Evolutionary conservation across 2,888 invertebrate species (phyloP), one percentile per base, ranked within the genome.

Genomic region (Drosophila putrida): DNA sequence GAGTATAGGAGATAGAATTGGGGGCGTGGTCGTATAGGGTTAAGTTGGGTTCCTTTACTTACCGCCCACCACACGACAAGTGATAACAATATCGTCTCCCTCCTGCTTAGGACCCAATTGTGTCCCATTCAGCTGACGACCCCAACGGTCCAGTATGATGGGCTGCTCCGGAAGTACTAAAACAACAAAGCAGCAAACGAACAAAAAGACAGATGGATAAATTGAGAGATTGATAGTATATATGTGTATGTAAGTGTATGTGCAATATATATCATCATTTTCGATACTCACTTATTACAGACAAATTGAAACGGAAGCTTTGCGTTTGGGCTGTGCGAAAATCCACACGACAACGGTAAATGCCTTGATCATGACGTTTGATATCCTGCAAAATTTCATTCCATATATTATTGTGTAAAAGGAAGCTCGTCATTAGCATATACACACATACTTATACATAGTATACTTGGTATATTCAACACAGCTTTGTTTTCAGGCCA

Each of bases 311-410:
- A 90, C 96, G 95, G 93, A 96, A 96, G 93, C 96, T 97, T 91
- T 97, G 95, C 71, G 97, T 97, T 93, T 97, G 97, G 75, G 97
- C 96, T 92, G 97, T 96, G 75, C 96, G 94, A 94, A 97, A 98
- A 94, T 98, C 97, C 80, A 97, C 96, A 74, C 97, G 94, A 93
- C 98, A 98, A 75, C 97, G 94, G 94, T 97, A 98, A 82, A 96
- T 95, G 89, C 97, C 97, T 92, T 97, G 97, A 93, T 98, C 98
- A 90, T 95, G 95, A 49, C 97, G 94, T 93, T 96, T 96, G 90
- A 97, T 96, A 93, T 97, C 96, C 71, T 94, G 89, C 20, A 90
- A 83, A 78, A 71, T 69, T 54, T 25, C 53, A 62, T 51, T 70
- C 36, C 50, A 55, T 55, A 55, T 64, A 79, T 78, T 78, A 82